Percentiles rank a stretch among this genome's conserved stretches.
Evolutionary conservation across 1,140 invertebrate species (phyloP).

Genomic region (Drosophila neocordata): DNA sequence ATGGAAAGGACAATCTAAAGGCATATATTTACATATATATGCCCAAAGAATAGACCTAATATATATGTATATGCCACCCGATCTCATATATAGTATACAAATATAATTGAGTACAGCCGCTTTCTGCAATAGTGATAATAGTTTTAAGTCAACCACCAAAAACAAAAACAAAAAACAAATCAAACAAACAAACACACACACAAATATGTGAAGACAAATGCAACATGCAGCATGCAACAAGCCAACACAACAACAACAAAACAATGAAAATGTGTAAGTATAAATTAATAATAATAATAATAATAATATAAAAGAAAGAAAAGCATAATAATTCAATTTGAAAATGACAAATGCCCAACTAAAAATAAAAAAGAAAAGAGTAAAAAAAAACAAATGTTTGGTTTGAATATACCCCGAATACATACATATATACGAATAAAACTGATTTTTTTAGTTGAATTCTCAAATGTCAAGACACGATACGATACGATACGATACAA

Average conservation of each 20-base stretch:
- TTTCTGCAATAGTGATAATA: constrained; percentile 83
- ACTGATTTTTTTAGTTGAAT: constrained; percentile 59
- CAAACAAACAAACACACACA: constrained; percentile 31
- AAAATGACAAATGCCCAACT: constrained; percentile 33
- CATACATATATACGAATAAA: constrained; percentile 1
- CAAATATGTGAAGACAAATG: constrained; percentile 28
- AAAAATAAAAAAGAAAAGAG: constrained; percentile 29
- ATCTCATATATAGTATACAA: constrained; percentile 4
- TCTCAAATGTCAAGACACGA: constrained; percentile 59
- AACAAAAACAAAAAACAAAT: constrained; percentile 48
- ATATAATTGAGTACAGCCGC: constrained; percentile 75
- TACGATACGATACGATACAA: neutral
- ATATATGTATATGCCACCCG: no score
- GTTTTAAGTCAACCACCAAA: constrained; percentile 76
- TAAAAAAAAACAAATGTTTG: constrained; percentile 22
- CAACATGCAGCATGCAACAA: constrained; percentile 48
- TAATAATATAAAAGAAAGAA: constrained; percentile 13
- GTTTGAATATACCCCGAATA: constrained; percentile 31
- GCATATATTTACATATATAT: no score
- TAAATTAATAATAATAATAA: constrained; percentile 38
- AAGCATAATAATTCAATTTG: constrained; percentile 14
- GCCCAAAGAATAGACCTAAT: no score
- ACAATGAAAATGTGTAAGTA: constrained; percentile 54
- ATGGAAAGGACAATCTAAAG: no score
- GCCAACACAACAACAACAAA: constrained; percentile 55